Base-by-base conservation (phyloP, 2,797 vertebrate species). In the Heterohyrax brucei region DNA sequence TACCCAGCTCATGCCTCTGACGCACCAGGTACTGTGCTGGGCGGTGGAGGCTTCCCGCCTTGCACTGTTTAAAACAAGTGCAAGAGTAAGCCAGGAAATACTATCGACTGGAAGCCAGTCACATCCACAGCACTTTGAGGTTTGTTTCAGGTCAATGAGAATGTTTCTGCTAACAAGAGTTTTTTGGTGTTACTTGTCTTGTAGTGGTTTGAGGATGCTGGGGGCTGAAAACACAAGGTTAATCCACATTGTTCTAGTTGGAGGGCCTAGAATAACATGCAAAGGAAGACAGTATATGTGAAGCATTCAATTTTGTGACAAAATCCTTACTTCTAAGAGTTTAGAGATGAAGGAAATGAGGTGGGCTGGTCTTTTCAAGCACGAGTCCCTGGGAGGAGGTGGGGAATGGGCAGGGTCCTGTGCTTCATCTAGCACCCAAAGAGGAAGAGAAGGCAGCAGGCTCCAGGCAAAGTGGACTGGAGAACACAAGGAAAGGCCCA, bases 21-120 rank as follows among this genome's bases (percentile, higher is more conserved):
- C 5, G 39, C 0, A 0, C 14, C 39, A 26, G n/a, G 66, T 1
- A 13, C 61, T 33, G 56, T 48, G 21, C 4, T 12, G n/a, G 10
- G 33, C 19, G 75, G 46, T 61, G 21, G 44, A 84, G 46, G 19
- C 62, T 16, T 84, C 72, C 82, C 48, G 24, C 13, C 64, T 28
- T 28, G 62, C 61, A 28, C 44, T 10, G 18, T 59, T 48, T 16
- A 70, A 90, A 66, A 30, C 18, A 56, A 80, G 59, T 33, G 83
- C 48, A 46, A 78, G 84, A 66, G 61, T 50, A 26, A 88, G 62
- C 56, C 39, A 53, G 48, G 83, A 76, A 66, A 79, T 48, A 50
- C 39, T n/a, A 75, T 26, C 26, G 73, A 19, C 16, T 50, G 9
- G n/a, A 21, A 26, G 72, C 48, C 72, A 50, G 56, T 28, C 73